Base-by-base conservation (phyloP, 2,888 invertebrate species). In the Archips crataeganus region DNA sequence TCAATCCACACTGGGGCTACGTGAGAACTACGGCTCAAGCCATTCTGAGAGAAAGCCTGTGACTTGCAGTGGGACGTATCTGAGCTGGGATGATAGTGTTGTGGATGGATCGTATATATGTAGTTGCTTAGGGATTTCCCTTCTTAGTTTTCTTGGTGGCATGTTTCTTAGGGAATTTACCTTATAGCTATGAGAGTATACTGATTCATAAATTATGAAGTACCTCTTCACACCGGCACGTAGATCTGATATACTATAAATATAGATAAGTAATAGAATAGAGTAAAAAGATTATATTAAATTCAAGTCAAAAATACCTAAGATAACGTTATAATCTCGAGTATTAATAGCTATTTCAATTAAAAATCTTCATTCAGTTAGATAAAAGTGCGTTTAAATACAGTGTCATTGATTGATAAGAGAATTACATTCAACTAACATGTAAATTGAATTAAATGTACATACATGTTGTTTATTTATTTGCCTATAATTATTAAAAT, bases 301-400 rank as follows among this genome's bases (percentile, higher is more conserved):
- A 23, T 23, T 23, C 23, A 23, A 54, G 6, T 2, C 9, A 15
- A 1, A 8, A 2, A 3, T 39, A 39, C 39, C 39, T 6, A 2
- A 54, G 54, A 54, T 54, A 54, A 54, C 23, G 54, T 9, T 9
- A 23, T 54, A 54, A 54, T 54, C 54, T 54, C 2, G 54, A 54
- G 51, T 54, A 54, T 54, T 54, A 54, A 9, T 23, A 54, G 54
- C 9, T 54, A 23, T 54, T 54, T 54, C 54, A 15, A 54, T 54
- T 54, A 54, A 54, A 54, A 54, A 23, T 54, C 54, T 54, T 54
- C 23, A 23, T 23, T 54, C 23, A 54, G 23, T 54, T 54, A 54
- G 23, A 15, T 54, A 3, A 54, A 6, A 54, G 0, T 23, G 15
- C 15, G 51, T 51, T 51, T 51, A 51, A 23, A 23, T 15, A 51